Percentiles rank a stretch among this genome's conserved stretches.
These are phyloP conservation scores for Pardosa pseudoannulata DNA, from an alignment of 2,888 invertebrate species.

Conservation along the genomic window DNA sequence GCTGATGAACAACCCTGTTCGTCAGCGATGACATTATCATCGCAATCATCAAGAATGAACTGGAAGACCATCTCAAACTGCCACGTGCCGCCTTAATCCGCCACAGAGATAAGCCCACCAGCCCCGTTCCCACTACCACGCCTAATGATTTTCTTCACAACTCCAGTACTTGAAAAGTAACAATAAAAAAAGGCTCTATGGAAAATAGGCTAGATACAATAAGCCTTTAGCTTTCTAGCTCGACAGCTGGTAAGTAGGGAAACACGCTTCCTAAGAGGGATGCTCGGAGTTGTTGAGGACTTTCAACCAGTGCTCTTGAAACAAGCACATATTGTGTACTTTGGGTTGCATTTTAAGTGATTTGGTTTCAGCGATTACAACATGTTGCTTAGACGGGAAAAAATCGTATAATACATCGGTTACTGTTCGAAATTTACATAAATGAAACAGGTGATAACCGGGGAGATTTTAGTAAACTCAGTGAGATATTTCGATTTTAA, in stretches of 20 bases:
- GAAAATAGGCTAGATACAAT: constrained; percentile 10
- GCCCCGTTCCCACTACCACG: constrained; percentile 29
- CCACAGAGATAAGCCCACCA: constrained; percentile 32
- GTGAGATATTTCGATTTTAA: too few species aligned
- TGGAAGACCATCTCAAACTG: constrained; percentile 40
- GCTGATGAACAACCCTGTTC: constrained; percentile 17
- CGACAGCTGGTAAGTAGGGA: constrained; percentile 57
- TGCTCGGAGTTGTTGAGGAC: constrained; percentile 39
- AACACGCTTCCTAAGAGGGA: constrained; percentile 20
- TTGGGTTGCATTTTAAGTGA: neutral
- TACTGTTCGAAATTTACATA: too few species aligned
- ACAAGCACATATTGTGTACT: neutral
- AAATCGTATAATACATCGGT: neutral
- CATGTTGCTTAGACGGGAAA: neutral
- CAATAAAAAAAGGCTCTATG: neutral
- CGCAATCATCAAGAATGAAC: constrained; percentile 36
- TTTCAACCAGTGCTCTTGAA: neutral
- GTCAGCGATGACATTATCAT: constrained; percentile 61
- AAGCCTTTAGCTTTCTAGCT: constrained; percentile 27
- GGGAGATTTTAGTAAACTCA: too few species aligned
- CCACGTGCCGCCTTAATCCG: constrained; percentile 64
- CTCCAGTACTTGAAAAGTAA: constrained; percentile 2
- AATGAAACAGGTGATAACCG: neutral
- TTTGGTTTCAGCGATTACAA: neutral
- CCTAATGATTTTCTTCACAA: constrained; percentile 67